Conservation (phyloP, 2,797 vertebrate genomes). For the Brachymystax lenok region DNA sequence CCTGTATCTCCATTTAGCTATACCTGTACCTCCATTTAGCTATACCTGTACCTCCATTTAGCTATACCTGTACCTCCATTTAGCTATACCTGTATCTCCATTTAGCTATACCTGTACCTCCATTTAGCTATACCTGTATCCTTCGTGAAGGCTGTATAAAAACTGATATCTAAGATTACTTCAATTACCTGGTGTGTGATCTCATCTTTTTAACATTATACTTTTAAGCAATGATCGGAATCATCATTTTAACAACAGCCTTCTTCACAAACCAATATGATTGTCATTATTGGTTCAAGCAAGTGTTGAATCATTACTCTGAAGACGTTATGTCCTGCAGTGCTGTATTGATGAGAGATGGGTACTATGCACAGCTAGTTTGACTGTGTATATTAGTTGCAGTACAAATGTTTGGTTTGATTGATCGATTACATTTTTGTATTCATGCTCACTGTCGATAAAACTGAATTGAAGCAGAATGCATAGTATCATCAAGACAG, state of each 20-base stretch:
- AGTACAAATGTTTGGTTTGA: neutral
- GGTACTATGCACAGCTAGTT: neutral
- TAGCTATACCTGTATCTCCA: neutral
- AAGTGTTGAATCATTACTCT: neutral
- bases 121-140: neutral
- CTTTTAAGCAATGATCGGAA: neutral
- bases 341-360: neutral
- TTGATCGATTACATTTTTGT: neutral
- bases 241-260: neutral
- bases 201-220: constrained; percentile 8
- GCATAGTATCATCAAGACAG: neutral
- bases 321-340: neutral
- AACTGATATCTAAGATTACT: constrained; percentile 32
- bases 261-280: neutral
- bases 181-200: neutral
- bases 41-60: neutral
- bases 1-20: neutral
- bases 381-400: neutral
- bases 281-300: neutral
- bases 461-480: neutral
- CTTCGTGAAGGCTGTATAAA: constrained; percentile 21
- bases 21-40: neutral
- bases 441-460: neutral
- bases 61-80: neutral
- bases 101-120: neutral